Conservation (phyloP, 1,140 invertebrate genomes). For the Hyposmocoma kahamanoa region DNA sequence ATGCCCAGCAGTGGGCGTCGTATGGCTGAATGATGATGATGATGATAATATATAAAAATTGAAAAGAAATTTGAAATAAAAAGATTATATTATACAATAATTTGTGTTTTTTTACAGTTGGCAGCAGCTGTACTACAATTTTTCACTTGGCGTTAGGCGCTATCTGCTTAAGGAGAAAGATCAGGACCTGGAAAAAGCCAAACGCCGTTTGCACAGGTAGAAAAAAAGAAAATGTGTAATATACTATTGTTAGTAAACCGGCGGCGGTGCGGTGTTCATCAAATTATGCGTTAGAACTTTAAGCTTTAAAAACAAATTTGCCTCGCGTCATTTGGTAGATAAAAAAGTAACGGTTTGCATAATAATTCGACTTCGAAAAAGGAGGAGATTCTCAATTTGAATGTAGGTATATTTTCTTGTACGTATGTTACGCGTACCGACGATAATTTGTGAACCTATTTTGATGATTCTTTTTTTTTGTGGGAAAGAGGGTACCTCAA, state of each 20-base stretch:
- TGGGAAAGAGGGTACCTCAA: too few species aligned
- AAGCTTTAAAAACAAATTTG: background rate
- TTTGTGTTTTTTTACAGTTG: slow-evolving; percentile 36
- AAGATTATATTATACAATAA: background rate
- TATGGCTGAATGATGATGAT: too few species aligned
- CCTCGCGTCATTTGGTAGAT: background rate
- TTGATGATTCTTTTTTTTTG: too few species aligned
- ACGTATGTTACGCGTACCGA: too few species aligned
- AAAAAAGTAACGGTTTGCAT: background rate
- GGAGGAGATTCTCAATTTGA: background rate
- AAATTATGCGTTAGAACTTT: too few species aligned
- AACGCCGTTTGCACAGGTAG: slow-evolving; percentile 45
- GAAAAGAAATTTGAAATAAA: background rate
- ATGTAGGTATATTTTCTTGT: background rate
- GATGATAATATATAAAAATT: too few species aligned
- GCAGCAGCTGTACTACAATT: slow-evolving; percentile 55
- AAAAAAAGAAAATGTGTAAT: background rate
- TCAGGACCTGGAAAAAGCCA: slow-evolving; percentile 50
- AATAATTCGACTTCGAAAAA: background rate
- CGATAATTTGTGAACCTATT: too few species aligned
- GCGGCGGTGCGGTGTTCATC: too few species aligned
- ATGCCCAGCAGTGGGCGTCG: too few species aligned
- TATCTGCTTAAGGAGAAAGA: slow-evolving; percentile 71
- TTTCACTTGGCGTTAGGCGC: slow-evolving; percentile 60
- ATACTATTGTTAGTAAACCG: background rate